Evolutionary conservation across 2,113 vertebrate genomes (phyloP).

Genomic region (Ciconia boyciana): DNA sequence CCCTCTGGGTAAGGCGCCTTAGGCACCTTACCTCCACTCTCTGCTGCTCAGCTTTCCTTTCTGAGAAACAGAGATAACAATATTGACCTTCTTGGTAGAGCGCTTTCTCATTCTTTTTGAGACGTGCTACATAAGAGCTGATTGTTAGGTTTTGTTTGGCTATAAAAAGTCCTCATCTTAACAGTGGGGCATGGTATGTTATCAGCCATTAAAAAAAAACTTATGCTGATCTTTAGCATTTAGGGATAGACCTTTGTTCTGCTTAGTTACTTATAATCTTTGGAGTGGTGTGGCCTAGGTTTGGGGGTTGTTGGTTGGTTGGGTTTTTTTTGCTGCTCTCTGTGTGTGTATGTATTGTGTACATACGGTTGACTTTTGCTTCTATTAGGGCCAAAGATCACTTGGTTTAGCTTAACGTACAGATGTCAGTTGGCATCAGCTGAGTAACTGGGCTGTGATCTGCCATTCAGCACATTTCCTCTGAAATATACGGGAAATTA

Average conservation of each 20-base stretch:
- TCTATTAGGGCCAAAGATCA: not conserved
- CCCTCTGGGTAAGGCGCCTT: not conserved
- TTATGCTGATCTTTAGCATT: not conserved
- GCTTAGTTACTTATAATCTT: conserved; percentile 20
- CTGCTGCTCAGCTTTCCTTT: not conserved
- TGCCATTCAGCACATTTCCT: not conserved
- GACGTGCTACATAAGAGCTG: not conserved
- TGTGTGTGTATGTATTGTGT: not conserved
- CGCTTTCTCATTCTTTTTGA: not conserved
- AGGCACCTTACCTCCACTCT: not conserved
- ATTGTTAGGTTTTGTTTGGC: not conserved
- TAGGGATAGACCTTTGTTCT: conserved; percentile 38
- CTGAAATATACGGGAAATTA: not conserved
- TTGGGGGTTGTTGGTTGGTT: not conserved
- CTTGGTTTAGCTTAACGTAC: not conserved
- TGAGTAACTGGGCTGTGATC: not conserved
- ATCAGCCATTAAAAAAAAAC: not conserved
- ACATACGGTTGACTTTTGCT: not conserved
- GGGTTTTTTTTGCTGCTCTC: not conserved
- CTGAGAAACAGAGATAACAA: not conserved
- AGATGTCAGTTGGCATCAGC: not conserved
- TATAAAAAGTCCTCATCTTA: not conserved
- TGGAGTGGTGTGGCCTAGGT: not conserved
- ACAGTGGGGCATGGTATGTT: not conserved
- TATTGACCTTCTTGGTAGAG: not conserved